A percentile compares a stretch with the other conserved stretches of the same genome.
phyloP scores from a whole-genome alignment of 2,113 vertebrate genomes.

The Lepidothrix coronata region DNA sequence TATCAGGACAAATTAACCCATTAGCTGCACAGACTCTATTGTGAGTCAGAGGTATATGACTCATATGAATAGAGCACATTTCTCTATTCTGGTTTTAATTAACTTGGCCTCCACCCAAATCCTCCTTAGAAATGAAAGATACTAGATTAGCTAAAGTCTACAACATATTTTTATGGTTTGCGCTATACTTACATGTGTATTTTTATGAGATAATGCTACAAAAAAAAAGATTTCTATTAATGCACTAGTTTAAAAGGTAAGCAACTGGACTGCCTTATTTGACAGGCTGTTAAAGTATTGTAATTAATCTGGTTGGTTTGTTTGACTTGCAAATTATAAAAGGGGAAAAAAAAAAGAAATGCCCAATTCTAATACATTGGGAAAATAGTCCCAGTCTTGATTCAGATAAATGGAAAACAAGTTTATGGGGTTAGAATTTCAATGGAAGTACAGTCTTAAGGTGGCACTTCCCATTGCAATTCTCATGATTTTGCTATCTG shows the following conservation, averaged over 20 bases:
- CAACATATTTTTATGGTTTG: constrained; percentile 24
- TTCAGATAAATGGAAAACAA: neutral
- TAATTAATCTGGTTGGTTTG: neutral
- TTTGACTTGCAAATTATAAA: neutral
- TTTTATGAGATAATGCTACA: constrained; percentile 9
- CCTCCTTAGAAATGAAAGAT: constrained; percentile 29
- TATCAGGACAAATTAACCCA: constrained; percentile 48
- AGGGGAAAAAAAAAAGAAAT: neutral
- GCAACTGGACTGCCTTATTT: neutral
- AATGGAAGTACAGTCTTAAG: neutral
- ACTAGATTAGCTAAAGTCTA: constrained; percentile 8
- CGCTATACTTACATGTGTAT: neutral
- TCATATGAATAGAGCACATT: constrained; percentile 35
- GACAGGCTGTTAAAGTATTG: neutral
- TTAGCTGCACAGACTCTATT: constrained; percentile 21
- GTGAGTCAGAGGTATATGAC: constrained; percentile 49
- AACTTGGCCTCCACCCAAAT: constrained; percentile 37
- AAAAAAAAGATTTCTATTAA: neutral
- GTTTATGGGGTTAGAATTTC: neutral
- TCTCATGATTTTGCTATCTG: neutral
- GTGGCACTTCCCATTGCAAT: neutral
- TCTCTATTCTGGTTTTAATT: constrained; percentile 47
- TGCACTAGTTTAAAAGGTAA: neutral
- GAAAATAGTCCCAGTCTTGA: neutral
- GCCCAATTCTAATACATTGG: neutral